Evolutionary conservation across 2,888 invertebrate genomes (phyloP), one percentile per base, ranked within the genome.

Genomic region (Neoitamus cyanurus): DNA sequence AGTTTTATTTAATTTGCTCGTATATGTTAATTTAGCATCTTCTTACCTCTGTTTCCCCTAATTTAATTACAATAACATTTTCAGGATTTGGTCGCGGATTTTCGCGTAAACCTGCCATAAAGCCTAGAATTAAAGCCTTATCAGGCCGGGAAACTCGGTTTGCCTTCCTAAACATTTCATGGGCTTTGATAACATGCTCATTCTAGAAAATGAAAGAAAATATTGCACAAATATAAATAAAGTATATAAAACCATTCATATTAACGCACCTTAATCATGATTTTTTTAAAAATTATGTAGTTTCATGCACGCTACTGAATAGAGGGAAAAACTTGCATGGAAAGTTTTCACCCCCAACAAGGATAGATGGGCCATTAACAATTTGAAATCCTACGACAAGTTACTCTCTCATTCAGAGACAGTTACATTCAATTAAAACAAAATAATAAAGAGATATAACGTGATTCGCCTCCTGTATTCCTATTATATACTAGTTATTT

Each of bases 41-140:
- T 9, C 88, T 88, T 94, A 91, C 91, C 89, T 91, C 95, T 90
- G 96, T 96, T 91, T 99, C 99, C 69, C 97, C 97, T 84, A 99
- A 92, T 92, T 98, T 98, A 88, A 99, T 98, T 84, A 98, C 98
- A 6, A 99, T 96, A 88, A 99, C 97, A 92, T 98, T 97, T 89
- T 99, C 99, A 86, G 98, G 93, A 92, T 97, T 97, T n/a, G 98
- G 98, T 91, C 98, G 97, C 0, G 99, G 99, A 91, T 99, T 99
- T 90, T 98, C 97, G 91, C 98, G 94, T 7, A 97, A 96, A n/a
- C 99, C 99, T 80, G 98, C 98, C 98, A 99, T 99, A 89, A 99
- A 99, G 87, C 98, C 98, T 37, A 99, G 93, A 90, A 99, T 99
- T 82, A 99, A 95, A 83, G 98, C 98, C 90, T 99, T 99, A 90